Evolutionary conservation across 2,113 vertebrate species (phyloP).

Genomic region (Grammomys dolichurus): DNA sequence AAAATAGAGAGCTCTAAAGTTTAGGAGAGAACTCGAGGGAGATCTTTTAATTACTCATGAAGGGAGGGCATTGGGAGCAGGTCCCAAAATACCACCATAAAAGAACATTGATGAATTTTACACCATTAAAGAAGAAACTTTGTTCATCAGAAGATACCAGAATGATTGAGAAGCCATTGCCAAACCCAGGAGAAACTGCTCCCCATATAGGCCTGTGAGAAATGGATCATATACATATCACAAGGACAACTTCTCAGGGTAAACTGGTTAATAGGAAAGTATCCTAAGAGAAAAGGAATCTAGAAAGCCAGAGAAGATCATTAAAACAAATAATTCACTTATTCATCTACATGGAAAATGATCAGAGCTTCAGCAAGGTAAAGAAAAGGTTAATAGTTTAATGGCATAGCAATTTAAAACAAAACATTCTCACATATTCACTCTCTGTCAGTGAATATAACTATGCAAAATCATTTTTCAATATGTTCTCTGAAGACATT

Average conservation of each 20-base stretch:
- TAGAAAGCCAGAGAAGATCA: not conserved
- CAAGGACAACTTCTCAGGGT: not conserved
- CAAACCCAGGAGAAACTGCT: not conserved
- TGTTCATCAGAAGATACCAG: not conserved
- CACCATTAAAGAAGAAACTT: not conserved
- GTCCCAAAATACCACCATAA: not conserved
- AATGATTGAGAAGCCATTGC: not conserved
- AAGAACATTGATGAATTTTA: conserved; percentile 22
- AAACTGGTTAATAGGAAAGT: not conserved
- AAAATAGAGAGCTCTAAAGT: conserved; percentile 24
- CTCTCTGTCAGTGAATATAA: not conserved
- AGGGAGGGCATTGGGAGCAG: not conserved
- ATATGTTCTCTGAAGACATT: no score
- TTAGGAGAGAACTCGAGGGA: not conserved
- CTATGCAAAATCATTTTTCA: not conserved
- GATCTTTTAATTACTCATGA: not conserved
- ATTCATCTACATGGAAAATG: not conserved
- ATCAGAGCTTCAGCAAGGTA: not conserved
- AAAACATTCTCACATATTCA: not conserved
- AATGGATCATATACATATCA: not conserved
- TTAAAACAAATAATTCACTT: not conserved
- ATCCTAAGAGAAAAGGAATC: not conserved
- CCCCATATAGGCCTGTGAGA: not conserved
- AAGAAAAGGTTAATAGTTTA: not conserved
- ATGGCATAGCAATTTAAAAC: not conserved